phyloP scores from a whole-genome alignment of 2,797 vertebrate genomes.

The Trematomus bernacchii region DNA sequence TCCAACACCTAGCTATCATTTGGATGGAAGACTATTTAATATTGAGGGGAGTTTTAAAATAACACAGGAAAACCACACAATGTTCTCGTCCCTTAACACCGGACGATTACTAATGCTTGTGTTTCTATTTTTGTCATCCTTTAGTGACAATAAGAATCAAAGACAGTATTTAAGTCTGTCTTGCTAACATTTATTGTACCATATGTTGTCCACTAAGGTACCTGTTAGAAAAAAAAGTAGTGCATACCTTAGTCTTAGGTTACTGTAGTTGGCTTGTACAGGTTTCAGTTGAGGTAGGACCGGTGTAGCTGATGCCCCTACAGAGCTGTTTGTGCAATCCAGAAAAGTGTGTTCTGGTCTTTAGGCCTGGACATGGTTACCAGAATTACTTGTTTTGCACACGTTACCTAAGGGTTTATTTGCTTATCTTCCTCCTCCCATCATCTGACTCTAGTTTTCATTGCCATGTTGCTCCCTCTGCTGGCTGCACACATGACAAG shows the following conservation, averaged over 20 bases:
- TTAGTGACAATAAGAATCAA: slow-evolving; percentile 11
- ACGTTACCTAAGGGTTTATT: slow-evolving; percentile 75
- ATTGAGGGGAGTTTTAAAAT: slow-evolving; percentile 1
- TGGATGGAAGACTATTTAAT: slow-evolving; percentile 17
- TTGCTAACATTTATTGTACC: slow-evolving; percentile 35
- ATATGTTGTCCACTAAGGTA: slow-evolving; percentile 35
- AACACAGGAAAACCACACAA: slow-evolving; percentile 3
- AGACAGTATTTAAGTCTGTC: slow-evolving; percentile 12
- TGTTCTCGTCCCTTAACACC: slow-evolving; percentile 7
- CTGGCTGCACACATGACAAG: slow-evolving; percentile 46
- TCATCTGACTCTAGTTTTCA: slow-evolving; percentile 78
- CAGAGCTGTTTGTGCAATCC: slow-evolving; percentile 44
- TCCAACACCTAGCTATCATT: slow-evolving; percentile 36
- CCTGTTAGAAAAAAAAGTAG: slow-evolving; percentile 45
- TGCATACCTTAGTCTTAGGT: slow-evolving; percentile 69
- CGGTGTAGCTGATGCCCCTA: slow-evolving; percentile 41
- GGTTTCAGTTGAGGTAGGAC: slow-evolving; percentile 53
- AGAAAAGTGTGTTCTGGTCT: slow-evolving; percentile 54
- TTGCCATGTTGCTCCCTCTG: slow-evolving; percentile 78
- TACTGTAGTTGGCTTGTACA: slow-evolving; percentile 60
- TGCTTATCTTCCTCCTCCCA: slow-evolving; percentile 71
- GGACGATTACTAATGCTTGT: neutral
- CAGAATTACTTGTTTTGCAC: slow-evolving; percentile 81
- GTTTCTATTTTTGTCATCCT: slow-evolving; percentile 7
- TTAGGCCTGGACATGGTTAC: slow-evolving; percentile 68